These are phyloP conservation scores for Chunga burmeisteri DNA, from an alignment of 2,113 vertebrate species.

Conservation along the genomic window DNA sequence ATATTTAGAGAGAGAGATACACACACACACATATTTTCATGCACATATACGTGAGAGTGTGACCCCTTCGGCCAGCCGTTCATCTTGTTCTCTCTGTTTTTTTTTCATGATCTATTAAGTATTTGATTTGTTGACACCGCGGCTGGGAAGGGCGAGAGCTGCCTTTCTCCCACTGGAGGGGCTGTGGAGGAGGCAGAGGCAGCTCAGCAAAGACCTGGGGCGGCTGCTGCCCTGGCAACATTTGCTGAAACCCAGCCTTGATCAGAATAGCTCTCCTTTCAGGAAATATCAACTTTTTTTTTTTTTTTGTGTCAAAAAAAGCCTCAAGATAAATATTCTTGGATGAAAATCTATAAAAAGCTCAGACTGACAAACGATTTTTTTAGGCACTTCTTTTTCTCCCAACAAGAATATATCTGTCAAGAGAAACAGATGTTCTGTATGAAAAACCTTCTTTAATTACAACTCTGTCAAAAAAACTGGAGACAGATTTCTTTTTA, in stretches of 20 bases:
- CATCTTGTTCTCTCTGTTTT: not conserved
- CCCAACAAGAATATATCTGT: slow-evolving; percentile 63
- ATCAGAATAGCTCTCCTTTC: not conserved
- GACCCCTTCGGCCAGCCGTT: not conserved
- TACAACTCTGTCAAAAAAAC: slow-evolving; percentile 41
- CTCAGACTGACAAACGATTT: slow-evolving; percentile 57
- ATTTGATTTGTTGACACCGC: rapidly evolving
- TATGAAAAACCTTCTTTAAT: slow-evolving; percentile 55
- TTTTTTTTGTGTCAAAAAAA: not conserved
- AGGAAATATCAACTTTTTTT: not conserved
- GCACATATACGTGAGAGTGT: rapidly evolving
- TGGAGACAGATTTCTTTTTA: not conserved
- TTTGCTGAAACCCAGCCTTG: not conserved
- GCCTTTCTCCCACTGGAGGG: not conserved
- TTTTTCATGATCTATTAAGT: not conserved
- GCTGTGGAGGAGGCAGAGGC: not conserved
- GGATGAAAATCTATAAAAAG: slow-evolving; percentile 50
- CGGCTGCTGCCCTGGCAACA: not conserved
- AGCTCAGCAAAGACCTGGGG: not conserved
- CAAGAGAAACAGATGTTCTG: slow-evolving; percentile 63
- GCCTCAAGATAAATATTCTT: slow-evolving; percentile 39
- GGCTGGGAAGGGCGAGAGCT: not conserved
- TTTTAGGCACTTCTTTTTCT: slow-evolving; percentile 54
- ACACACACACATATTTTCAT: not conserved
- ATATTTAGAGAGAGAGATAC: not conserved